phyloP scores from a whole-genome alignment of 2,113 vertebrate species.

The Bothrops jararaca region DNA sequence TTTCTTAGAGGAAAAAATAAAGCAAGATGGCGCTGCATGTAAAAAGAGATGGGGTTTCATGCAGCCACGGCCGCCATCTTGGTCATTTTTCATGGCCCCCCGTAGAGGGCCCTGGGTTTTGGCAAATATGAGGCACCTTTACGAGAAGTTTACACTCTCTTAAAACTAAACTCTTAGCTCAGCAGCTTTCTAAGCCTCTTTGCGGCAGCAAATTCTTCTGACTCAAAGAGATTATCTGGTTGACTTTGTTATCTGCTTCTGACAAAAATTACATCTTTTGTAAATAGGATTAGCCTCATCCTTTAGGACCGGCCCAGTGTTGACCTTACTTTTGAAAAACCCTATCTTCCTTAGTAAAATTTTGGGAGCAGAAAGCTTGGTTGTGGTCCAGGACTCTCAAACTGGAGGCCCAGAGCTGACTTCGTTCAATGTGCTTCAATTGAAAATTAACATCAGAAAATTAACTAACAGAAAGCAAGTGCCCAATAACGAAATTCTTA shows the following conservation, averaged over 20 bases:
- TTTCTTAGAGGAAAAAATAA: neutral
- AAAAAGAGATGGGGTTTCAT: neutral
- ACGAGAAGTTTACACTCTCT: neutral
- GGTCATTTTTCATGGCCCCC: neutral
- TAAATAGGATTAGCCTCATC: conserved; percentile 22
- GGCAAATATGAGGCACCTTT: neutral
- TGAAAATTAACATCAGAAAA: neutral
- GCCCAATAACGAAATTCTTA: neutral
- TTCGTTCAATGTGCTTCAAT: neutral
- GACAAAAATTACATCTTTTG: conserved; percentile 23
- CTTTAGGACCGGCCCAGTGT: neutral
- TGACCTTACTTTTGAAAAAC: neutral
- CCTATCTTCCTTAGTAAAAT: neutral
- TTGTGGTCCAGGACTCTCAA: neutral
- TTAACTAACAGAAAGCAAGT: neutral
- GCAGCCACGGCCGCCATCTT: neutral
- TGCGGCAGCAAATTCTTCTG: conserved; percentile 19
- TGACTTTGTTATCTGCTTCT: conserved; percentile 4
- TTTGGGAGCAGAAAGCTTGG: neutral
- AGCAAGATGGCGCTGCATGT: neutral
- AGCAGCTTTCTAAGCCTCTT: conserved; percentile 20
- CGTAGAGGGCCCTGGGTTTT: neutral
- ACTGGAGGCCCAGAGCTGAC: too few relatives aligned
- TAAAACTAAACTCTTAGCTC: conserved; percentile 11
- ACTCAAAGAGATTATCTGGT: conserved; percentile 25